Conservation (phyloP, 2,888 invertebrate species). For the Callosobruchus maculatus region DNA sequence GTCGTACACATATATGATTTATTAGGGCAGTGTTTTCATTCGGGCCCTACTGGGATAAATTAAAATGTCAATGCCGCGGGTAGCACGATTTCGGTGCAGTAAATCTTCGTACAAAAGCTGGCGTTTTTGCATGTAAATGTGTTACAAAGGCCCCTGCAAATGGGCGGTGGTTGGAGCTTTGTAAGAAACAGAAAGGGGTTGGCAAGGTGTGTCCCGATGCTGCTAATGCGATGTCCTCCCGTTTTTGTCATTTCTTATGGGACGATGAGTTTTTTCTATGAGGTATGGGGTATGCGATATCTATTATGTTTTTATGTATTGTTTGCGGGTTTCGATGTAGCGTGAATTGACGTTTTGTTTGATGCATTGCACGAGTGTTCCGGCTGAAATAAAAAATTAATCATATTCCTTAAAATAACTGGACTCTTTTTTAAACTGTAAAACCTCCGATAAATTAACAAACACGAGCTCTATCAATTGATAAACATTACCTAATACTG, state of each 20-base stretch:
- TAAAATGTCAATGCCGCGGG: conserved; percentile 33
- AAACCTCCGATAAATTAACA: too few relatives aligned
- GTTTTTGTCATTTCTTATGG: conserved; percentile 23
- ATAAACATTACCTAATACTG: too few relatives aligned
- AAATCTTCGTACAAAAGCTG: conserved; percentile 29
- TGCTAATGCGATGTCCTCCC: conserved; percentile 10
- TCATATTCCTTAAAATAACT: too few relatives aligned
- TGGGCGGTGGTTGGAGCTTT: not conserved
- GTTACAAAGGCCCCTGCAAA: conserved; percentile 12
- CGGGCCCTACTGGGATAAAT: conserved; percentile 25
- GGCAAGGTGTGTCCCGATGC: conserved; percentile 17
- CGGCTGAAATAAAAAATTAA: too few relatives aligned
- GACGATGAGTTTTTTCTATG: conserved; percentile 13
- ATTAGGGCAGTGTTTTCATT: conserved; percentile 20
- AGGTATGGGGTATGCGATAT: not conserved
- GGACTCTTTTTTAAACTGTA: too few relatives aligned
- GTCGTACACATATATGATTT: conserved; percentile 17
- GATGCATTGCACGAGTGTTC: not conserved
- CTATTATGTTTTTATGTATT: not conserved
- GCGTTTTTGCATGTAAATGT: conserved; percentile 26
- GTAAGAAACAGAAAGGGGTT: conserved; percentile 13
- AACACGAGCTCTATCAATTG: too few relatives aligned
- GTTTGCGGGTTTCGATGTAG: not conserved
- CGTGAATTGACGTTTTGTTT: not conserved
- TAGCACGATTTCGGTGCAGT: conserved; percentile 32